These are phyloP conservation scores for Tetropium fuscum DNA, from an alignment of 2,888 invertebrate genomes.

Conservation along the genomic window DNA sequence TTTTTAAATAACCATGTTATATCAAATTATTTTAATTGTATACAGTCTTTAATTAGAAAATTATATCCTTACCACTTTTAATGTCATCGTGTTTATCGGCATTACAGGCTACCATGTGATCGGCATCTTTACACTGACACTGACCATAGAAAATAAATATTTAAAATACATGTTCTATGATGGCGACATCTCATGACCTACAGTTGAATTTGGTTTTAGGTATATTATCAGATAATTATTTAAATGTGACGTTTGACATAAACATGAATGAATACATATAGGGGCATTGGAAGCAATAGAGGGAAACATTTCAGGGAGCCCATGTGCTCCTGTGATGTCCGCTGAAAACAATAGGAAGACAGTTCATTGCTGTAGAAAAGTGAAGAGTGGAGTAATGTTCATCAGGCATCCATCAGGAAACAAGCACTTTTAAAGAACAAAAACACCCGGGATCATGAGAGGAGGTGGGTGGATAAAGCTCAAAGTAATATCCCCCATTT, in stretches of 20 bases:
- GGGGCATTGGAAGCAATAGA: conserved; percentile 20
- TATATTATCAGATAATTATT: too few species aligned
- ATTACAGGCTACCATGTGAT: too few species aligned
- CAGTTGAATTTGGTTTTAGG: too few species aligned
- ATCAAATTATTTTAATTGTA: too few species aligned
- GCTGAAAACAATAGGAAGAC: conserved; percentile 38
- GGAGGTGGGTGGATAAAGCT: conserved; percentile 25
- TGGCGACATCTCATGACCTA: too few species aligned
- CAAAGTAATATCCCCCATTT: conserved; percentile 4
- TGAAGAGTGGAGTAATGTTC: conserved; percentile 37
- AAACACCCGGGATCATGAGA: conserved; percentile 35
- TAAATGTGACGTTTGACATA: conserved; percentile 1
- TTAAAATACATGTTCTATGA: too few species aligned
- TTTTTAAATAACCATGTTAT: too few species aligned
- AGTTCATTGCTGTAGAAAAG: conserved; percentile 37
- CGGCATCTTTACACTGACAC: too few species aligned
- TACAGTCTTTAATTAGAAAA: too few species aligned
- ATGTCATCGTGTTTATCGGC: too few species aligned
- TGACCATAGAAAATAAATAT: too few species aligned
- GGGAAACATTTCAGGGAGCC: conserved; percentile 15
- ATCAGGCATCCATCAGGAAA: conserved; percentile 43
- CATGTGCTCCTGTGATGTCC: conserved; percentile 7
- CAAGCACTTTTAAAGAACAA: conserved; percentile 45
- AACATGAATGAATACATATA: conserved; percentile 4
- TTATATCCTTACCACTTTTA: too few species aligned